Conservation (phyloP, 2,888 invertebrate species). For the Dynastes grantii region DNA sequence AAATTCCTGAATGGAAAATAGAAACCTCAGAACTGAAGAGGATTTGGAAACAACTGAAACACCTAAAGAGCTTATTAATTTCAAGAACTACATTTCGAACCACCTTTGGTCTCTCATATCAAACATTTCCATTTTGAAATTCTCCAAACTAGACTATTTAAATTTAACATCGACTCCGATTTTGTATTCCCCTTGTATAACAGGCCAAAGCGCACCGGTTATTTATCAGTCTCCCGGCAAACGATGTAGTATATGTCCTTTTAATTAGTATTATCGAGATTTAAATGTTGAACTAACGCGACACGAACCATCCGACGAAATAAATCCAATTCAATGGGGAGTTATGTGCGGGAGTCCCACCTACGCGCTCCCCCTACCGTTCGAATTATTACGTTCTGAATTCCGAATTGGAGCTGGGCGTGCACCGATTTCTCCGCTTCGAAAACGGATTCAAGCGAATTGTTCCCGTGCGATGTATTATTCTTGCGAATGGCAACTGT, state of each 20-base stretch:
- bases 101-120: too few species aligned
- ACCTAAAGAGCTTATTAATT: too few species aligned
- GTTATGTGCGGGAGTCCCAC: not conserved
- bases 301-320: constrained; percentile 5
- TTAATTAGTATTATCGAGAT: constrained; percentile 29
- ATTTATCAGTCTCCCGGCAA: not conserved
- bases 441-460: constrained; percentile 52
- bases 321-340: constrained; percentile 21
- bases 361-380: not conserved
- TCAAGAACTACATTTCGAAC: too few species aligned
- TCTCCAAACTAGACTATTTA: not conserved
- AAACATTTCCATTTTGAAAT: too few species aligned
- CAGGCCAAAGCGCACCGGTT: not conserved
- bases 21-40: too few species aligned
- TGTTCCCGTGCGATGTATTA: constrained; percentile 54
- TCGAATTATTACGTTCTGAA: constrained; percentile 24
- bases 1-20: too few species aligned
- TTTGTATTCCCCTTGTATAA: constrained; percentile 1
- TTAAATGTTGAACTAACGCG: constrained; percentile 30
- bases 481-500: constrained; percentile 46
- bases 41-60: too few species aligned
- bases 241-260: constrained; percentile 14
- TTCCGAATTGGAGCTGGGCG: constrained; percentile 11
- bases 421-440: constrained; percentile 27
- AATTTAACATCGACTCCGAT: not conserved